Base-by-base conservation (phyloP, 1,140 invertebrate species). In the Marisa cornuarietis region DNA sequence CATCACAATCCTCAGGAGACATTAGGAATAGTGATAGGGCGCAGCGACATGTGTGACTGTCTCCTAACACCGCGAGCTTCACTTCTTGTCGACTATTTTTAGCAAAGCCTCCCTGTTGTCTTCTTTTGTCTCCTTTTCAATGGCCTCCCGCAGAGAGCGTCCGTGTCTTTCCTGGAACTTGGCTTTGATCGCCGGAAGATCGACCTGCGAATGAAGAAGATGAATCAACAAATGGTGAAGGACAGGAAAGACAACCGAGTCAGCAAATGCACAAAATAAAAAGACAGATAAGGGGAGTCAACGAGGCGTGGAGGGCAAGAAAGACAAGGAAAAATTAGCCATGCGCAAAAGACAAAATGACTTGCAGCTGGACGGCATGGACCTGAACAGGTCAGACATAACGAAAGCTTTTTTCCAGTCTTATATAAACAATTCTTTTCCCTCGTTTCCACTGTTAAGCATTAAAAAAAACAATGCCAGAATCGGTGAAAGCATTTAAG, bases 101-200 rank as follows among this genome's bases (percentile, higher is more conserved):
- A 90, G 74, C 58, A 90, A 78, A 49, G 88, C 63, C 75, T 87
- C 83, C 74, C 83, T 86, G 78, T 88, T 89, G 80, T 90, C 86
- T 9, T 88, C 90, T 72, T 82, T 85, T 62, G 81, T 86, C 26
- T 90, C 89, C 22, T 79, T 79, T 52, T 88, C 81, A 24, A 90
- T 85, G 52, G 82, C 80, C 9, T 86, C 82, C 13, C 74, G 65
- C 22, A 91, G 83, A 8, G 82, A 80, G 77, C 88, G 86, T 20
- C 82, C 82, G 82, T 86, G 87, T 13, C 83, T 73, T 73, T 86
- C 73, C 72, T 85, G 66, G 80, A 86, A 91, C 73, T 85, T 85
- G 18, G 74, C 75, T 79, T 89, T 88, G 63, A 91, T 88, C 24
- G 87, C 80, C 11, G 79, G 85, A 49, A 91, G 77, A 79, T 91